Conservation (phyloP, 2,797 vertebrate species). For the Muscicapa comitata region DNA sequence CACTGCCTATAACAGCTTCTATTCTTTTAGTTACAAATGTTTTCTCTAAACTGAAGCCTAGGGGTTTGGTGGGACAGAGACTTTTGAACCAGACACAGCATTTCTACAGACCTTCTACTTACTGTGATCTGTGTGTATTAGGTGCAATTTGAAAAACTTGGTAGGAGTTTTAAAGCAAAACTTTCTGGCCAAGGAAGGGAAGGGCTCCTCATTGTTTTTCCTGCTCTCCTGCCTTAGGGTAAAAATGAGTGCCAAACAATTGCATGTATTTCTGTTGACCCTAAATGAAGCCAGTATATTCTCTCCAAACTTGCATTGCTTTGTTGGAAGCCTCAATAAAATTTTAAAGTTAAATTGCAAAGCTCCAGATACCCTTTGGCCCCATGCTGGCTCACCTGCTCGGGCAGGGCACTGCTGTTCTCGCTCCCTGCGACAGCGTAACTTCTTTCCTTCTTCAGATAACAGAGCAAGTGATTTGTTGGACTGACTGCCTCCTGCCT, state of each 20-base stretch:
- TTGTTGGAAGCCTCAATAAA: background rate
- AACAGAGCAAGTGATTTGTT: background rate
- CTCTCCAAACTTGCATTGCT: background rate
- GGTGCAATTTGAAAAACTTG: background rate
- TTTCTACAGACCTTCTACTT: background rate
- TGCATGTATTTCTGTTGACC: background rate
- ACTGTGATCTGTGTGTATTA: background rate
- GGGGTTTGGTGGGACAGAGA: background rate
- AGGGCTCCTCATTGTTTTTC: background rate
- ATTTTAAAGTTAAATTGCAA: background rate
- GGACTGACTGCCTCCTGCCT: accelerated
- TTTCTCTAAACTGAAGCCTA: background rate
- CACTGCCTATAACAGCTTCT: background rate
- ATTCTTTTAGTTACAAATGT: background rate
- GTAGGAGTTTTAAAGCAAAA: background rate
- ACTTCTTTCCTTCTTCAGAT: background rate
- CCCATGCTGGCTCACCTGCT: background rate
- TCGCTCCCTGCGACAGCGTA: background rate
- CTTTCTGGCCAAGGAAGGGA: background rate
- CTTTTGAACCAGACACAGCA: background rate
- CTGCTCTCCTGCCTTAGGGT: background rate
- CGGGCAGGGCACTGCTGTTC: background rate
- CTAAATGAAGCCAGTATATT: background rate
- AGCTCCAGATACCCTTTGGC: background rate
- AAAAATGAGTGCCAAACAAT: background rate